phyloP scores from a whole-genome alignment of 2,797 vertebrate genomes.

The Gallinago stenura region DNA sequence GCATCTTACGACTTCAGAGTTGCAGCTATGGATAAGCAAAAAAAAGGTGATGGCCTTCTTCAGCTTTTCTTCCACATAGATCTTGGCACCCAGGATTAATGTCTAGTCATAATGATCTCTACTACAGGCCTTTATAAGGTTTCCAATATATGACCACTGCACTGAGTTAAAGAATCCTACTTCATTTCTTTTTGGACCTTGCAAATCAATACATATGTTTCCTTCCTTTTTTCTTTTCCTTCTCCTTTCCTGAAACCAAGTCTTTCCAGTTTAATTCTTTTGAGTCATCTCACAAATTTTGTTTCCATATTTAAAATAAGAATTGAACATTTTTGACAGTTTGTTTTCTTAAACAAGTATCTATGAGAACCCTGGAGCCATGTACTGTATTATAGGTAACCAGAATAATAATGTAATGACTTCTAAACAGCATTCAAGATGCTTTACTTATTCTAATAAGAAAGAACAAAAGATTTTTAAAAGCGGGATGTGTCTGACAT shows the following conservation, averaged over 20 bases:
- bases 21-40: not conserved
- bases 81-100: not conserved
- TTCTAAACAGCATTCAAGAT: slow-evolving; percentile 45
- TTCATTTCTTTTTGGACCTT: not conserved
- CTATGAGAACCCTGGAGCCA: slow-evolving; percentile 40
- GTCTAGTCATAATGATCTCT: not conserved
- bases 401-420: slow-evolving; percentile 14
- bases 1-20: no score
- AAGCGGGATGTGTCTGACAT: slow-evolving; percentile 50
- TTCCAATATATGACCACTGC: not conserved
- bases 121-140: not conserved
- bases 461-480: slow-evolving; percentile 69
- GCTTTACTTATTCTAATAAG: slow-evolving; percentile 61
- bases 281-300: not conserved
- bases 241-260: not conserved
- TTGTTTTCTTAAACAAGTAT: slow-evolving; percentile 61
- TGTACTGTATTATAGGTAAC: slow-evolving; percentile 35
- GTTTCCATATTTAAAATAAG: slow-evolving; percentile 33
- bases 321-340: slow-evolving; percentile 48
- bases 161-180: not conserved
- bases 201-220: not conserved
- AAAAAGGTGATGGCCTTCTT: not conserved
- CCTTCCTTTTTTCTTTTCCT: not conserved
- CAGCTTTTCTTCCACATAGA: not conserved
- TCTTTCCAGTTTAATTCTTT: slow-evolving; percentile 25